Percentiles rank a stretch among this genome's conserved stretches.
Evolutionary conservation across 2,888 invertebrate species (phyloP).

Genomic region (Allacma fusca): DNA sequence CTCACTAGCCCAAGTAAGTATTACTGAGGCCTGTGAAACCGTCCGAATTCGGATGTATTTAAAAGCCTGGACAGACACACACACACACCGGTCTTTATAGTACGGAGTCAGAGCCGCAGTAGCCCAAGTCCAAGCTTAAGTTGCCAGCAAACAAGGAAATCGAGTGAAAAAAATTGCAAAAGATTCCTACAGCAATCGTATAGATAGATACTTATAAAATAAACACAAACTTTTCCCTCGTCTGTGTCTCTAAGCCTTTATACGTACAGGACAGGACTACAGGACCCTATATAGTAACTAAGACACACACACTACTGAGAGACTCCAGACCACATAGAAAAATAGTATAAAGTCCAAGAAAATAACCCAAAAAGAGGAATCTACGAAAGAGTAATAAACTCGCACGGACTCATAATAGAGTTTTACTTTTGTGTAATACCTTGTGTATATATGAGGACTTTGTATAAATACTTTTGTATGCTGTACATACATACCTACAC

Average conservation of each 20-base stretch:
- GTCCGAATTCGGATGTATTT: neutral
- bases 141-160: slow-evolving; percentile 17
- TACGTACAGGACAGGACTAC: neutral
- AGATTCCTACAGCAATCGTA: slow-evolving; percentile 15
- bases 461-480: too few species aligned
- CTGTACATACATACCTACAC: too few species aligned
- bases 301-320: too few species aligned
- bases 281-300: neutral
- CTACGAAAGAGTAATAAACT: slow-evolving; percentile 25
- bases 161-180: slow-evolving; percentile 22
- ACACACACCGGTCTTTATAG: neutral
- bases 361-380: slow-evolving; percentile 21
- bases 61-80: neutral
- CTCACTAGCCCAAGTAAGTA: too few species aligned
- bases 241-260: neutral
- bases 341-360: neutral
- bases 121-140: slow-evolving; percentile 3
- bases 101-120: too few species aligned
- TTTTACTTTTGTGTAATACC: neutral
- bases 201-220: slow-evolving; percentile 18
- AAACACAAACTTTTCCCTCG: slow-evolving; percentile 14
- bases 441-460: too few species aligned
- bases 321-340: too few species aligned
- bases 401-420: slow-evolving; percentile 32
- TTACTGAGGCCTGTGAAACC: slow-evolving; percentile 7